Percentiles rank a stretch among this genome's conserved stretches.
These are phyloP conservation scores for Opisthograptis luteolata DNA, from an alignment of 2,888 invertebrate species.

Conservation along the genomic window DNA sequence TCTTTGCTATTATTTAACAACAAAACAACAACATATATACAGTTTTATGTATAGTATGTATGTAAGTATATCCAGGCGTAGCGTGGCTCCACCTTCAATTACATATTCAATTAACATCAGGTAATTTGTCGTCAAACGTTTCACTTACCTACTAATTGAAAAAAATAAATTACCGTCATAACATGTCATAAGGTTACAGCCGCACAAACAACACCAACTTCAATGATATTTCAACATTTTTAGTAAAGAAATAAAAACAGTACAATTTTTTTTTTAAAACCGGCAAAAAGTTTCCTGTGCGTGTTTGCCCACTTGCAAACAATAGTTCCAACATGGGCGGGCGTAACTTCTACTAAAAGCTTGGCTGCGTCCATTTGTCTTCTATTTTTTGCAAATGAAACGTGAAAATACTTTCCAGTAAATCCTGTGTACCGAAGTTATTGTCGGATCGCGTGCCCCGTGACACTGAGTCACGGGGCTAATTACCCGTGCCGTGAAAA, in stretches of 20 bases:
- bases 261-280: no score
- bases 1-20: no score
- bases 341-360: constrained; percentile 31
- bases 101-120: no score
- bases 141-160: no score
- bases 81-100: no score
- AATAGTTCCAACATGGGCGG: constrained; percentile 26
- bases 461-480: constrained; percentile 44
- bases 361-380: constrained; percentile 21
- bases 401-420: constrained; percentile 24
- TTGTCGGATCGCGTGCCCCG: constrained; percentile 52
- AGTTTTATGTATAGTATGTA: no score
- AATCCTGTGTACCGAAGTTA: constrained; percentile 36
- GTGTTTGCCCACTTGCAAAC: constrained; percentile 21
- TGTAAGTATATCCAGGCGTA: no score
- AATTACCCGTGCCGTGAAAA: constrained; percentile 44
- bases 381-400: constrained; percentile 38
- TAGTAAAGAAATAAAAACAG: background rate
- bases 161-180: no score
- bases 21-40: no score
- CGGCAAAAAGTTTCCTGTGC: background rate
- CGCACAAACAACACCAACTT: background rate
- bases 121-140: no score
- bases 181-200: no score
- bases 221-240: background rate